Base-by-base conservation (phyloP, 2,888 invertebrate species). In the Tholera decimalis region DNA sequence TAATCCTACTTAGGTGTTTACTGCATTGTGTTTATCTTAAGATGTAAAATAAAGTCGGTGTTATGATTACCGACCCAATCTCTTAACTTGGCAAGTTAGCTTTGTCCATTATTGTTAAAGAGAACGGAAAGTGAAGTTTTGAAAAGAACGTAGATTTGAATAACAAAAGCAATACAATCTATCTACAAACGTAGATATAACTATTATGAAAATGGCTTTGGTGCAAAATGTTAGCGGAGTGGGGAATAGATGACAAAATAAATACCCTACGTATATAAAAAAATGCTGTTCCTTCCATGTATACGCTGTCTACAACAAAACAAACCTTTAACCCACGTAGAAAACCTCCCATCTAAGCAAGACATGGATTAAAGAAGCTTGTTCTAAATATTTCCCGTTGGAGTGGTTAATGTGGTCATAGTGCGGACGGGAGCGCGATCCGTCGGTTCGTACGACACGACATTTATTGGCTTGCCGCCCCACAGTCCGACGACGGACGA, bases 401-500 rank as follows among this genome's bases (percentile, higher is more conserved):
- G 58, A 71, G 65, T 70, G 58, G 59, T 74, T 72, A 68, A 81
- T 80, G 72, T 77, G 71, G 79, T 66, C 67, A 77, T 79, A 79
- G 76, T 77, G 79, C 54, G 67, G 69, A 70, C 66, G 62, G 63
- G 64, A 63, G 58, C 73, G 65, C 79, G 76, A 81, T 69, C 68
- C 71, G 75, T 76, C 57, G 73, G 76, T 55, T 68, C 67, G 59
- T 54, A 57, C 79, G 85, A 88, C 89, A 83, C 79, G 87, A 88
- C 89, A 83, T 87, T 91, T 92, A 93, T 93, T 92, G 92, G 90
- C 85, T 85, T 49, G 63, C 78, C 46, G 59, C 77, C 88, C 35
- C 35, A n/a, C n/a, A n/a, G 85, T 84, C 84, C 79, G 82, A 77
- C 85, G 80, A 79, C 81, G 82, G 58, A 62, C 63, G 80, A 65